Conservation (phyloP, 2,888 invertebrate genomes). For the Dermolepida albohirtum region DNA sequence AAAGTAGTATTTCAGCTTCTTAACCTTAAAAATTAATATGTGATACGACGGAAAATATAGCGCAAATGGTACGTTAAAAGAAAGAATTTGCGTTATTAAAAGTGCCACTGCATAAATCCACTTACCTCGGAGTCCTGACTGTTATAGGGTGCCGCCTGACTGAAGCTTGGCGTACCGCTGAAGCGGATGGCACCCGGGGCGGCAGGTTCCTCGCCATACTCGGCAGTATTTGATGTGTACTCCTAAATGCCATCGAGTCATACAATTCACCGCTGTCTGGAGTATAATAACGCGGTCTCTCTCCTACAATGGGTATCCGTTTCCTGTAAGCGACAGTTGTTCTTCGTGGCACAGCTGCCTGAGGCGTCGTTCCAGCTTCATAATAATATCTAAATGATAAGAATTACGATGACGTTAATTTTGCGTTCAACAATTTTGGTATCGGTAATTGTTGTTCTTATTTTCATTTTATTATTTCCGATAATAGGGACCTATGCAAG, state of each 20-base stretch:
- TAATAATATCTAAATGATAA: constrained; percentile 47
- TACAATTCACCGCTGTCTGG: constrained; percentile 41
- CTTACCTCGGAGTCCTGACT: constrained; percentile 51
- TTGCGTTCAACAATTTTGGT: too few species aligned
- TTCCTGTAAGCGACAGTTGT: constrained; percentile 40
- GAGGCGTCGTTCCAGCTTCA: constrained; percentile 33
- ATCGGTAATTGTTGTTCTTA: too few species aligned
- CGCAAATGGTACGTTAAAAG: too few species aligned
- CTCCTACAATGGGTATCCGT: constrained; percentile 43
- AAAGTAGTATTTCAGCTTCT: too few species aligned
- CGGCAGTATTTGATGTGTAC: constrained; percentile 43
- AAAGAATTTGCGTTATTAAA: too few species aligned
- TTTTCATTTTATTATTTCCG: too few species aligned
- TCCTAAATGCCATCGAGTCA: constrained; percentile 40
- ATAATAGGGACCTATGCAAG: too few species aligned
- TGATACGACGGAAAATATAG: too few species aligned
- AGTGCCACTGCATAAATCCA: too few species aligned
- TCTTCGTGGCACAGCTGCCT: constrained; percentile 28
- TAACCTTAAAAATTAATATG: too few species aligned
- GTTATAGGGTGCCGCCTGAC: constrained; percentile 49
- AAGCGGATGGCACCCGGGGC: constrained; percentile 37
- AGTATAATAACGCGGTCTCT: constrained; percentile 43
- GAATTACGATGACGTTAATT: constrained; percentile 8
- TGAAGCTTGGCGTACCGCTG: constrained; percentile 36
- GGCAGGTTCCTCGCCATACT: constrained; percentile 32